phyloP scores from a whole-genome alignment of 2,888 invertebrate genomes.

The Labia minor region DNA sequence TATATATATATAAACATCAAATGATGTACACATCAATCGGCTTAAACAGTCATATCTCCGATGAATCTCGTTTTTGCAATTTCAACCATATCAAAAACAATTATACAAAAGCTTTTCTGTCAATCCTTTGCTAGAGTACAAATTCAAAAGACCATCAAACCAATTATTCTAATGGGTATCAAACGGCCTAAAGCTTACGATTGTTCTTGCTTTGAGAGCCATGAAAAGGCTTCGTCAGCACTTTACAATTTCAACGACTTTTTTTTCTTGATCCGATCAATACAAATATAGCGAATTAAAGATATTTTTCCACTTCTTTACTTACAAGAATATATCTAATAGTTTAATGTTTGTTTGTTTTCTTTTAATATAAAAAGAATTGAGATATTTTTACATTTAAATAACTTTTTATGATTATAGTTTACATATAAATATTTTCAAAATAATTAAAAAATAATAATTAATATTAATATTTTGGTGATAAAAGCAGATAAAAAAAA shows the following conservation, averaged over 20 bases:
- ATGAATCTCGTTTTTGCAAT: background rate
- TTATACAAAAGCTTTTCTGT: slow-evolving; percentile 3
- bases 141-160: slow-evolving; percentile 1
- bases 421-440: no score
- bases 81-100: background rate
- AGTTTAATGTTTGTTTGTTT: no score
- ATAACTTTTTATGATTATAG: no score
- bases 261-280: background rate
- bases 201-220: background rate
- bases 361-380: no score
- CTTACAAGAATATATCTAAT: no score
- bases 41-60: slow-evolving; percentile 13
- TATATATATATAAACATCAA: slow-evolving; percentile 2
- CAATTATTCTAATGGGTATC: background rate
- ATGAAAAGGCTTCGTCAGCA: background rate
- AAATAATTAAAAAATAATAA: no score
- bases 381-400: no score
- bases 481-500: no score
- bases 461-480: no score
- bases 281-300: background rate
- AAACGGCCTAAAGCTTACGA: background rate
- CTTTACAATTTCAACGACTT: background rate
- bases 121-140: background rate
- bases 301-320: no score
- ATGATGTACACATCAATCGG: background rate